Evolutionary conservation across 2,888 invertebrate genomes (phyloP), one percentile per base, ranked within the genome.

Genomic region (Theristus sp.): DNA sequence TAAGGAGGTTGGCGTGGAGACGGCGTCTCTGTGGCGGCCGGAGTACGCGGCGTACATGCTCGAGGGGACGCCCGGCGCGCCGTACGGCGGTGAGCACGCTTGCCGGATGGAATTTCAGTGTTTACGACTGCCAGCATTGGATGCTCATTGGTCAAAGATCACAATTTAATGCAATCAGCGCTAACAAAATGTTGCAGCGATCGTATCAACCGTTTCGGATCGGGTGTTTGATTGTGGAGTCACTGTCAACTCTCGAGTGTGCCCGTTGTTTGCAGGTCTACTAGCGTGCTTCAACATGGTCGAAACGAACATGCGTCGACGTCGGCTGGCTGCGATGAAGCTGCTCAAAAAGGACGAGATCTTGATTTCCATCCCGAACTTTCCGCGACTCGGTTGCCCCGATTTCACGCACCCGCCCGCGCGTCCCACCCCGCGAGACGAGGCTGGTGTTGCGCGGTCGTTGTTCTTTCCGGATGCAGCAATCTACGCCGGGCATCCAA

Each of bases 11-110:
- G 56, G 56, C 24, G 27, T 17, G 2, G 49, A 49, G 49, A 61
- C 47, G 17, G 2, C 6, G 24, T 88, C 87, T 0, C 75, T 90
- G 49, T 96, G 94, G 94, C 82, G 90, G 56, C 94, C 94, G 0
- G 96, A 96, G 77, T 96, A 89, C 79, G 94, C 88, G 1, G 84
- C 87, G 26, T 96, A 93, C 73, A 94, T 96, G 93, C 82, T 98
- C 62, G 94, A 98, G 79, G 96, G 96, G 25, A 98, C 98, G 0
- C 98, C 98, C 0, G 96, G 98, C 31, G 65, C 66, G 28, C 72
- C 72, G 0, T 72, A 72, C 58, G 72, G 72, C 63, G 72, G 71
- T 68, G n/a, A 24, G 56, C 3, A 29, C 10, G 38, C 38, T n/a
- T n/a, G n/a, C n/a, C n/a, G n/a, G n/a, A n/a, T n/a, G n/a, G n/a